Conservation (phyloP, 2,797 vertebrate genomes). For the Glossophaga mutica region DNA sequence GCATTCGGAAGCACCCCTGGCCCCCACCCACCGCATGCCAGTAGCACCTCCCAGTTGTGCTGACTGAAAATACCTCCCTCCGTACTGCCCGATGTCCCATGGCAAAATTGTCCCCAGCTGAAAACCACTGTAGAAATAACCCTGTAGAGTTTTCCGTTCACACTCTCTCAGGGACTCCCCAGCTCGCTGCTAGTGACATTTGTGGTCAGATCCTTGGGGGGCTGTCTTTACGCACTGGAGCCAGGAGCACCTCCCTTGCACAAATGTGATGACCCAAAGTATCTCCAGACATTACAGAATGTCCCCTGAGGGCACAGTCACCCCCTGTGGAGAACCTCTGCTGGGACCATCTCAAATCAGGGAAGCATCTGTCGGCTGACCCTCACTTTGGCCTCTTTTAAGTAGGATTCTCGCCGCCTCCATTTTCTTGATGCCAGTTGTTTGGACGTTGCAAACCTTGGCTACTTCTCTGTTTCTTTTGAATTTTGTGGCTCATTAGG, state of each 20-base stretch:
- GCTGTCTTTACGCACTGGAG: background rate
- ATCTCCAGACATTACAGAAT: background rate
- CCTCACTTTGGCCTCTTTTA: background rate
- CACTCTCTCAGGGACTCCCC: background rate
- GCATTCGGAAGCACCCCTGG: no score
- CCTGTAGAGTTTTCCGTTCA: background rate
- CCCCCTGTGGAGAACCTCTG: background rate
- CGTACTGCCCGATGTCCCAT: background rate
- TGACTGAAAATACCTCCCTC: background rate
- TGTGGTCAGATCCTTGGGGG: background rate
- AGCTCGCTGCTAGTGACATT: background rate
- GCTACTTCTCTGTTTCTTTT: conserved; percentile 70
- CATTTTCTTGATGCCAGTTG: conserved; percentile 63
- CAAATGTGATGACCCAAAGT: background rate
- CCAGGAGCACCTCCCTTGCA: background rate
- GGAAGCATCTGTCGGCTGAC: no score
- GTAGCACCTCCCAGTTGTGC: no score
- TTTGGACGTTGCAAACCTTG: conserved; percentile 59
- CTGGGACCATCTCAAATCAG: background rate
- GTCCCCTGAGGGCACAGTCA: background rate
- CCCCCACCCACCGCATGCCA: background rate
- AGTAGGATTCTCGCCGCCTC: conserved; percentile 49
- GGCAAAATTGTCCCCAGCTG: background rate
- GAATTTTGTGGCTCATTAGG: conserved; percentile 72
- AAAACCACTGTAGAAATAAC: background rate